A percentile compares a stretch with the other conserved stretches of the same genome.
Conservation (phyloP, 2,113 vertebrate species). For the Danio rerio region GRCz12tu NC_133193.1:48003501-48004000, state of each 20-base stretch:
- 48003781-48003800: background rate
- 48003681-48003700: slow-evolving; percentile 12
- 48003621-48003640: slow-evolving; percentile 12
- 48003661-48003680: background rate
- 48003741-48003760: background rate
- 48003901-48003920: background rate
- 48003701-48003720: background rate
- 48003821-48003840: slow-evolving; percentile 10
- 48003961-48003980: slow-evolving; percentile 6
- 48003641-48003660: slow-evolving; percentile 13
- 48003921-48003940: slow-evolving; percentile 19
- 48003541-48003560: slow-evolving; percentile 20
- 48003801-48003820: background rate
- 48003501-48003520: slow-evolving; percentile 8
- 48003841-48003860: background rate
- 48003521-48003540: slow-evolving; percentile 29
- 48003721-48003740: slow-evolving; percentile 26
- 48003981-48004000: slow-evolving; percentile 32
- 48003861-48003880: background rate
- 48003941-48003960: slow-evolving; percentile 1
- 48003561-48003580: slow-evolving; percentile 38
- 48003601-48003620: background rate
- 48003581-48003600: background rate
- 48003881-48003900: background rate
- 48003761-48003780: slow-evolving; percentile 9